These are phyloP conservation scores for Anoura caudifer DNA, from an alignment of 2,113 vertebrate genomes.

Conservation along the genomic window DNA sequence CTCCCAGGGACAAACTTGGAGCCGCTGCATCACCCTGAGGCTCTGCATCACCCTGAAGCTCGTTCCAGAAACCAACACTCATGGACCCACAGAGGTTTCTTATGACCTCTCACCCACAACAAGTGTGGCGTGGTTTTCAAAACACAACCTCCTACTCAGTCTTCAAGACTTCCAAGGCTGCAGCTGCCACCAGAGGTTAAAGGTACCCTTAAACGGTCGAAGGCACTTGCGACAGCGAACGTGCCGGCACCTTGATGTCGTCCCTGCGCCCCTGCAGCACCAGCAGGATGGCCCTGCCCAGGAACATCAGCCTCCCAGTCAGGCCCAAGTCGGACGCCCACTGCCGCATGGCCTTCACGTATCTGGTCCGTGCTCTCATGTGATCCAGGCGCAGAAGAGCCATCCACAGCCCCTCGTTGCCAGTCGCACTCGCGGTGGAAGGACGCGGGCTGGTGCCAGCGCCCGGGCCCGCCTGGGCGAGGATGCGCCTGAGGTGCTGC, in stretches of 20 bases:
- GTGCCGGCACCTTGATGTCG: constrained; percentile 85
- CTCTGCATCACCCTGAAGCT: background rate
- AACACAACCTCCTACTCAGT: background rate
- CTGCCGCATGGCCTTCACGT: constrained; percentile 86
- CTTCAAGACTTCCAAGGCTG: constrained; percentile 8
- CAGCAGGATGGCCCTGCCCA: constrained; percentile 88
- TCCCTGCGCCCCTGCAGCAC: constrained; percentile 87
- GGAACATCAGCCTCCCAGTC: constrained; percentile 89
- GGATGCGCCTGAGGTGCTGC: constrained; percentile 79
- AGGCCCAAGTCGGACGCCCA: constrained; percentile 85
- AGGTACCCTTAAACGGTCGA: constrained; percentile 53
- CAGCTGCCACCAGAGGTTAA: background rate
- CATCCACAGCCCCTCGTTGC: constrained; percentile 77
- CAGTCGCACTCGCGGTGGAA: constrained; percentile 47
- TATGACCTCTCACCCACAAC: background rate
- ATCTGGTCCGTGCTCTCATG: constrained; percentile 89
- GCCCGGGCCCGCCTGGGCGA: constrained; percentile 59
- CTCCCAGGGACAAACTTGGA: background rate
- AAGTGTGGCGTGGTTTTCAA: background rate
- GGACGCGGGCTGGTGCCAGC: constrained; percentile 30
- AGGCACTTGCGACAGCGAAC: constrained; percentile 65
- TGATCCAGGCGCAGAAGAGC: constrained; percentile 89
- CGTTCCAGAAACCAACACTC: constrained; percentile 20
- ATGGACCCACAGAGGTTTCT: background rate
- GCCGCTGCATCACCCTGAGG: background rate